Percentiles rank a stretch among this genome's conserved stretches.
These are phyloP conservation scores for Hedya salicella DNA, from an alignment of 2,888 invertebrate species.

Conservation along the genomic window DNA sequence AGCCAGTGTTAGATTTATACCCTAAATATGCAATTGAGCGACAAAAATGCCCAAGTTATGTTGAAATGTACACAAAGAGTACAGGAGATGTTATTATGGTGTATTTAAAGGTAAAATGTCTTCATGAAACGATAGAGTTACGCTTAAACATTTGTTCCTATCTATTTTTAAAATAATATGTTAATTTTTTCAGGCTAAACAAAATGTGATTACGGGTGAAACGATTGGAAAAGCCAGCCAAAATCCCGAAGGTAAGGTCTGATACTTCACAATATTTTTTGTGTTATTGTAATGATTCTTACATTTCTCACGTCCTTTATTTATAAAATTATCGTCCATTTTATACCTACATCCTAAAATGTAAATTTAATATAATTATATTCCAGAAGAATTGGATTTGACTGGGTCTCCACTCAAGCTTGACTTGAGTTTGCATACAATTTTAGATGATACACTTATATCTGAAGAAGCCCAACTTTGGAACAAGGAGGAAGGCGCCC, in stretches of 20 bases:
- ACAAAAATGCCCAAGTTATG: conserved; percentile 71
- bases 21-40: conserved; percentile 66
- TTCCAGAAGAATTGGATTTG: conserved; percentile 77
- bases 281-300: background rate
- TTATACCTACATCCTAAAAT: background rate
- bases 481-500: conserved; percentile 74
- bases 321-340: background rate
- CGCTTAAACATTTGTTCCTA: background rate
- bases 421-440: conserved; percentile 77
- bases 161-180: background rate
- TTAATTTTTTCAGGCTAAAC: conserved; percentile 59
- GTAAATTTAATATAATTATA: background rate
- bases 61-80: conserved; percentile 71
- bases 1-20: conserved; percentile 62
- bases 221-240: conserved; percentile 49
- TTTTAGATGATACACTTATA: conserved; percentile 76
- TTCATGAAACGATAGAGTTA: no score
- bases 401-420: conserved; percentile 83
- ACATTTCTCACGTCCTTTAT: background rate
- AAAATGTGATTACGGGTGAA: conserved; percentile 47
- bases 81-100: conserved; percentile 65
- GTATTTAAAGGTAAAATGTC: conserved; percentile 62
- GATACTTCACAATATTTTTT: background rate
- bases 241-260: conserved; percentile 58
- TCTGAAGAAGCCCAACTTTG: conserved; percentile 77